phyloP scores from a whole-genome alignment of 2,113 vertebrate genomes.

The Antennarius striatus region DNA sequence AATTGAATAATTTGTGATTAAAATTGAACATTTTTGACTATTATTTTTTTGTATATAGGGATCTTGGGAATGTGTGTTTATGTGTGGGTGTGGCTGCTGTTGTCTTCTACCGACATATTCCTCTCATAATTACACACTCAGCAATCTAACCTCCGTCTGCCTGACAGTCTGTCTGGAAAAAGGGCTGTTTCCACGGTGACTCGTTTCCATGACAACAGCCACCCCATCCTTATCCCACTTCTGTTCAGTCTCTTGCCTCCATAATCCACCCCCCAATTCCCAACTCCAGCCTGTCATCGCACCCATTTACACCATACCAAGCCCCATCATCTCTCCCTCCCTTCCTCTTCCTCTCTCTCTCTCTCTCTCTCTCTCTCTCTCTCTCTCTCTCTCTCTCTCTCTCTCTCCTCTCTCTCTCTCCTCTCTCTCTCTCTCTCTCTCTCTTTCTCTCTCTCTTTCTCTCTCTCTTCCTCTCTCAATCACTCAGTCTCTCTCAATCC shows the following conservation, averaged over 20 bases:
- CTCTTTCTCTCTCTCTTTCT: conserved; percentile 6
- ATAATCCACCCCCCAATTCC: conserved; percentile 56
- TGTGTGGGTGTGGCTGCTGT: conserved; percentile 44
- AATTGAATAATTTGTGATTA: too few relatives aligned
- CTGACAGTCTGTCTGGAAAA: conserved; percentile 55
- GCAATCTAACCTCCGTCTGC: conserved; percentile 49
- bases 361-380: too few relatives aligned
- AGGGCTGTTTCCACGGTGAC: conserved; percentile 70
- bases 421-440: background rate
- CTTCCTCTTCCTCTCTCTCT: background rate
- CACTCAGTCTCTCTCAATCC: conserved; percentile 30
- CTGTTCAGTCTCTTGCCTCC: conserved; percentile 60
- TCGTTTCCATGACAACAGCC: conserved; percentile 72
- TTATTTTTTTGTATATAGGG: background rate
- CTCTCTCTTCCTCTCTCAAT: conserved; percentile 3
- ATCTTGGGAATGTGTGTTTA: conserved; percentile 11
- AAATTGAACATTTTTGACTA: background rate
- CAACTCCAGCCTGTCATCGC: conserved; percentile 65
- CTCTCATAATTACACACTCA: conserved; percentile 67
- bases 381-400: background rate
- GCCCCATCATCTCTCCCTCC: conserved; percentile 50
- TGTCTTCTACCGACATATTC: conserved; percentile 46
- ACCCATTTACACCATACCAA: conserved; percentile 71
- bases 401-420: conserved; percentile 11
- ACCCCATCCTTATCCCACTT: conserved; percentile 58